Evolutionary conservation across 2,797 vertebrate species (phyloP).

Genomic region (Propithecus perrieri): DNA sequence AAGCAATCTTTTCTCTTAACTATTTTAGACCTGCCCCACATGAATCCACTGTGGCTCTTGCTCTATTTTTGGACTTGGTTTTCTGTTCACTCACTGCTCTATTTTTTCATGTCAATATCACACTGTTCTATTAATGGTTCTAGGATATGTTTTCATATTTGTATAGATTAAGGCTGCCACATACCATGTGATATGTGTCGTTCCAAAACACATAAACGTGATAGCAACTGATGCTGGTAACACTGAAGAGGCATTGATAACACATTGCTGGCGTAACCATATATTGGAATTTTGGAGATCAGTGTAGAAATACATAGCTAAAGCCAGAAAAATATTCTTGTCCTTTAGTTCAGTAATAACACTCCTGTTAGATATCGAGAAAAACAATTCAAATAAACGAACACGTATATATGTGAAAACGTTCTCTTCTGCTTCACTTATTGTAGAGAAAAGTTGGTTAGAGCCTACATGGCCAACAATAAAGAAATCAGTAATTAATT

Average conservation of each 20-base stretch:
- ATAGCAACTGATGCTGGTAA: no score
- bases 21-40: not conserved
- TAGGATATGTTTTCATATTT: not conserved
- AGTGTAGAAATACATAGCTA: not conserved
- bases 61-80: not conserved
- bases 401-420: not conserved
- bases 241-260: accelerated
- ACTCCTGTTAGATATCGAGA: not conserved
- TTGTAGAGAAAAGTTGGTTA: not conserved
- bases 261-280: accelerated
- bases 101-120: not conserved
- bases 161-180: not conserved
- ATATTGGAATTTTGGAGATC: not conserved
- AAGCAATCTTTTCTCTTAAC: not conserved
- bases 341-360: not conserved
- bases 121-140: not conserved
- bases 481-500: not conserved
- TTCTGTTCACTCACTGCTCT: not conserved
- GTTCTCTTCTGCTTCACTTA: not conserved
- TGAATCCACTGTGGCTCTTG: not conserved
- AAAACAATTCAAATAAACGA: not conserved
- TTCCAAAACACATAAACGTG: not conserved
- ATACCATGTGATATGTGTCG: no score
- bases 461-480: no score
- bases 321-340: not conserved